Conservation (phyloP, 2,888 invertebrate genomes). For the Lochmaea capreae region DNA sequence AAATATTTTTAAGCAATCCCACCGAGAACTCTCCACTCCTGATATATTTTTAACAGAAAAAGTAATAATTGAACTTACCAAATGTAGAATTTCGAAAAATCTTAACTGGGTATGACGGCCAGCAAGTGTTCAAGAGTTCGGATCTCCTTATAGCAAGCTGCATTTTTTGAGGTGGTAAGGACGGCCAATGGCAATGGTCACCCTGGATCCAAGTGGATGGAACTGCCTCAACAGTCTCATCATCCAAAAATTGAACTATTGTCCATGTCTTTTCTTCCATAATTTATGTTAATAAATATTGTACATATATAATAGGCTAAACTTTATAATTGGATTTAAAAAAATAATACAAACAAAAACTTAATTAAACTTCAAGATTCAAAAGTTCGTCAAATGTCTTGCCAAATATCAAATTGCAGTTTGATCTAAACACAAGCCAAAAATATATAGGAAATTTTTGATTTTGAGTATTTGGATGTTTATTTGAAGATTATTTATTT, state of each 20-base stretch:
- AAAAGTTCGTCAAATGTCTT: neutral
- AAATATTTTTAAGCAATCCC: conserved; percentile 1
- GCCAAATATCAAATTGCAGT: too few relatives aligned
- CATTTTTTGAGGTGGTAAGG: too few relatives aligned
- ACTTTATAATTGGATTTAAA: conserved; percentile 2
- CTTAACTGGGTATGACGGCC: too few relatives aligned
- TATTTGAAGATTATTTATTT: too few relatives aligned
- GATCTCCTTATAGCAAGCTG: too few relatives aligned
- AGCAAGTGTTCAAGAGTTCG: too few relatives aligned
- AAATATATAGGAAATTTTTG: neutral
- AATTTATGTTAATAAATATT: too few relatives aligned
- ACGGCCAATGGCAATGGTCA: conserved; percentile 34
- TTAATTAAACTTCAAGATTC: neutral
- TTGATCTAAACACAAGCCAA: neutral
- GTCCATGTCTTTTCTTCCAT: conserved; percentile 29
- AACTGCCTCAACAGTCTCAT: conserved; percentile 29
- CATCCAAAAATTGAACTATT: conserved; percentile 23
- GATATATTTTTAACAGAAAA: conserved; percentile 1
- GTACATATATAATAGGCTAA: too few relatives aligned
- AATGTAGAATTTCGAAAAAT: conserved; percentile 34
- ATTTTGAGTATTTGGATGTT: neutral
- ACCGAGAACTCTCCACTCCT: too few relatives aligned
- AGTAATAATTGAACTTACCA: conserved; percentile 28
- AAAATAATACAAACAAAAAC: neutral
- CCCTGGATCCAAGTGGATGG: conserved; percentile 24